phyloP scores from a whole-genome alignment of 2,797 vertebrate species.

The Arnoldichthys spilopterus region DNA sequence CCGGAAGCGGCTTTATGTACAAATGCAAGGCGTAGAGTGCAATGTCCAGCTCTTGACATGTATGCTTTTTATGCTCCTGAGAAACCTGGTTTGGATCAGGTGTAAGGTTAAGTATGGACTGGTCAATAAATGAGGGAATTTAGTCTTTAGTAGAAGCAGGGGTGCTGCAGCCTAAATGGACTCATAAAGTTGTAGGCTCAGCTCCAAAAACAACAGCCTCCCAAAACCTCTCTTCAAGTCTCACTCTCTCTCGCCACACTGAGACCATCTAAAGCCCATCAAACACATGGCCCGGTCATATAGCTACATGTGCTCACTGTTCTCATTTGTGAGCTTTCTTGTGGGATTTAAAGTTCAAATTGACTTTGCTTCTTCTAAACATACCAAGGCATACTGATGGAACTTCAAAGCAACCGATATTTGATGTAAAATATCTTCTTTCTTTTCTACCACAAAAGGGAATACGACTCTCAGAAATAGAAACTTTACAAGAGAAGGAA shows the following conservation, averaged over 20 bases:
- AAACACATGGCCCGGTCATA: conserved; percentile 7
- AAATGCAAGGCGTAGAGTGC: background rate
- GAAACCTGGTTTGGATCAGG: conserved; percentile 7
- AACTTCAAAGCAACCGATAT: conserved; percentile 6
- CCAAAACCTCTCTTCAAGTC: conserved; percentile 7
- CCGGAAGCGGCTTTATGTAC: background rate
- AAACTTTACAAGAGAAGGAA: no score
- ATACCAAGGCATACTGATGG: background rate
- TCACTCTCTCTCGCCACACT: conserved; percentile 17
- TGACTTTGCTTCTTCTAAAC: conserved; percentile 14
- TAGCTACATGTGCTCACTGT: background rate
- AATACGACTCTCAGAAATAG: no score
- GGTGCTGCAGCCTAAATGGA: conserved; percentile 19
- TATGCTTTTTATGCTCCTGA: background rate
- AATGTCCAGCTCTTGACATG: background rate
- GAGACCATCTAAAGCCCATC: conserved; percentile 28
- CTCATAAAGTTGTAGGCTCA: conserved; percentile 33
- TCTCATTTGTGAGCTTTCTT: conserved; percentile 2
- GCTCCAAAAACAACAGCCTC: conserved; percentile 46
- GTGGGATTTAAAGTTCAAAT: conserved; percentile 15
- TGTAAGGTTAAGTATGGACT: background rate
- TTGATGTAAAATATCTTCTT: background rate
- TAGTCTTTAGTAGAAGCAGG: background rate
- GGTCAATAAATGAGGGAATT: conserved; percentile 19
- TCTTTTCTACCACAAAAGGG: background rate